phyloP scores from a whole-genome alignment of 2,113 vertebrate species.

The Crotalus viridis region DNA sequence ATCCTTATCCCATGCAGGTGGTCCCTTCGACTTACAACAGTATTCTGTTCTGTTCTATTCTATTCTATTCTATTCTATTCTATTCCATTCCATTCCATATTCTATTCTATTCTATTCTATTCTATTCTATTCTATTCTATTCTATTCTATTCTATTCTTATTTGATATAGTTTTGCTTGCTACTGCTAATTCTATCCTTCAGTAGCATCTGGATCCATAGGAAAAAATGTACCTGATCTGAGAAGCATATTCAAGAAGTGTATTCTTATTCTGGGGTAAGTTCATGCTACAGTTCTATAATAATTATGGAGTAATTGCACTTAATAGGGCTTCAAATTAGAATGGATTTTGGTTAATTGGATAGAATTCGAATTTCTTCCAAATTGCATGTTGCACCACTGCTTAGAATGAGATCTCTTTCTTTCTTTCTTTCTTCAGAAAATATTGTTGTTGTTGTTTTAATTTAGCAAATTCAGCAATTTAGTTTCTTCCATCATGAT shows the following conservation, averaged over 20 bases:
- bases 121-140: too few species aligned
- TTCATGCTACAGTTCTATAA: background rate
- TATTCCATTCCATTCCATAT: too few species aligned
- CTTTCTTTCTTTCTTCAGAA: background rate
- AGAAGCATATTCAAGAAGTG: background rate
- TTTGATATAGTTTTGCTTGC: background rate
- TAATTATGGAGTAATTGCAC: background rate
- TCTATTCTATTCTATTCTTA: background rate
- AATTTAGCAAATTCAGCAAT: background rate
- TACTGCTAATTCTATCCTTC: background rate
- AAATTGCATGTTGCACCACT: background rate
- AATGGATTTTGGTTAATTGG: background rate
- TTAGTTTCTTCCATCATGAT: constrained; percentile 33
- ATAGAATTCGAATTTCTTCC: background rate
- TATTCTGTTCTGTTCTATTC: too few species aligned
- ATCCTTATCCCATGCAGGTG: background rate
- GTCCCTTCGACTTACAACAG: background rate
- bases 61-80: too few species aligned
- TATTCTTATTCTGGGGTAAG: background rate
- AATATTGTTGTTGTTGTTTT: background rate
- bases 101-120: too few species aligned
- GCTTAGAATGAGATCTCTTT: constrained; percentile 12
- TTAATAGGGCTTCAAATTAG: background rate
- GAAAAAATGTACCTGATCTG: background rate
- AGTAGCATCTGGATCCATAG: background rate